phyloP scores from a whole-genome alignment of 1,140 invertebrate species.

The Sogatella furcifera region DNA sequence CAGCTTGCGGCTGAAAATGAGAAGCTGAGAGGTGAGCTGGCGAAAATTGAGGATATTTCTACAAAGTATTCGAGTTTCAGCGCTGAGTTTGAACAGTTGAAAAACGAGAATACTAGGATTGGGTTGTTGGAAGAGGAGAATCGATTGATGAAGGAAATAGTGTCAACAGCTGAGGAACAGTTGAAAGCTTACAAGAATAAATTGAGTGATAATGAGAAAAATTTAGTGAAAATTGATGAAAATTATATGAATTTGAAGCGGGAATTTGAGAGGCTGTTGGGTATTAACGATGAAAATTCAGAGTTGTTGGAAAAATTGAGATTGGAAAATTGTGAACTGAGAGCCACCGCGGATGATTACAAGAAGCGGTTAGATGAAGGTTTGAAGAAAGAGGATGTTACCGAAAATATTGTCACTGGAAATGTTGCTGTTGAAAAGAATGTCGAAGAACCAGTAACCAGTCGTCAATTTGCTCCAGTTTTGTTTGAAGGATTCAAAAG shows the following conservation, averaged over 20 bases:
- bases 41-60: conserved; percentile 15
- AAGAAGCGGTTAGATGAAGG: neutral
- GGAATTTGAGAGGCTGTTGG: no score
- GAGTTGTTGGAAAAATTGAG: conserved; percentile 19
- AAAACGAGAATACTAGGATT: conserved; percentile 35
- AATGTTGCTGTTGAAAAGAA: no score
- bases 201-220: neutral
- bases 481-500: no score
- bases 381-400: neutral
- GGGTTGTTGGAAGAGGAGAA: conserved; percentile 37
- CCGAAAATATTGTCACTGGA: no score
- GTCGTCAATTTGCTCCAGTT: no score
- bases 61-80: neutral
- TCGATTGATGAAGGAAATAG: conserved; percentile 25
- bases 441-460: no score
- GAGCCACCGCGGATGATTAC: conserved; percentile 26
- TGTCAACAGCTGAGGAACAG: conserved; percentile 11
- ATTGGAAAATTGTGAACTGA: conserved; percentile 18
- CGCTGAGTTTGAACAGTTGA: conserved; percentile 28
- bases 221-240: conserved; percentile 2
- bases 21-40: conserved; percentile 25
- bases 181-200: neutral
- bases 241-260: no score
- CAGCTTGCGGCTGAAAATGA: conserved; percentile 38
- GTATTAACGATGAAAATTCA: neutral